Percentiles rank a stretch among this genome's conserved stretches.
Conservation (phyloP, 2,113 vertebrate species). For the Hystrix cristata region DNA sequence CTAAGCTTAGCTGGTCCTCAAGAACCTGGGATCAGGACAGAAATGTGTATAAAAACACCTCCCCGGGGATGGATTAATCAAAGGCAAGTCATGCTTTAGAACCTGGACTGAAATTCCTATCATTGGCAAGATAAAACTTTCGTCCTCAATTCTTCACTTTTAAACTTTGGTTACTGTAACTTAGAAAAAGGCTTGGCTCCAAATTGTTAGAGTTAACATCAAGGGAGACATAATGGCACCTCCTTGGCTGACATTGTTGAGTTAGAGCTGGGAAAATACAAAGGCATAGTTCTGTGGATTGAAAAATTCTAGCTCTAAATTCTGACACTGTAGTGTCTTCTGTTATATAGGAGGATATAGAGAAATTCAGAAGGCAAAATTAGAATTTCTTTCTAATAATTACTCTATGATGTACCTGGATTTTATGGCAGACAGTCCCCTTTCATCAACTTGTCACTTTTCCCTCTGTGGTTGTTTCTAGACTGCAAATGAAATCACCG, state of each 20-base stretch:
- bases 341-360: background rate
- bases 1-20: background rate
- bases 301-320: background rate
- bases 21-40: background rate
- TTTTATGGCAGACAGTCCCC: background rate
- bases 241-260: background rate
- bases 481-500: background rate
- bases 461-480: background rate
- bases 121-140: background rate
- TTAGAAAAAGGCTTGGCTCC: background rate
- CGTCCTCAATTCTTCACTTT: background rate
- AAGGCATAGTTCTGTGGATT: background rate
- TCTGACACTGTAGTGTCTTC: background rate
- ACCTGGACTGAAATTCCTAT: background rate
- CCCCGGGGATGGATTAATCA: background rate
- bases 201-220: background rate
- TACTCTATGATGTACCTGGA: background rate
- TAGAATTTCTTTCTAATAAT: background rate
- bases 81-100: background rate
- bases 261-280: background rate
- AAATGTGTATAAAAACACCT: background rate
- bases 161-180: background rate
- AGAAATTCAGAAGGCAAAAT: background rate
- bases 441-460: fast-evolving
- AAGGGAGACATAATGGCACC: background rate